Conservation (phyloP, 2,888 invertebrate species). For the Prenolepis imparis region DNA sequence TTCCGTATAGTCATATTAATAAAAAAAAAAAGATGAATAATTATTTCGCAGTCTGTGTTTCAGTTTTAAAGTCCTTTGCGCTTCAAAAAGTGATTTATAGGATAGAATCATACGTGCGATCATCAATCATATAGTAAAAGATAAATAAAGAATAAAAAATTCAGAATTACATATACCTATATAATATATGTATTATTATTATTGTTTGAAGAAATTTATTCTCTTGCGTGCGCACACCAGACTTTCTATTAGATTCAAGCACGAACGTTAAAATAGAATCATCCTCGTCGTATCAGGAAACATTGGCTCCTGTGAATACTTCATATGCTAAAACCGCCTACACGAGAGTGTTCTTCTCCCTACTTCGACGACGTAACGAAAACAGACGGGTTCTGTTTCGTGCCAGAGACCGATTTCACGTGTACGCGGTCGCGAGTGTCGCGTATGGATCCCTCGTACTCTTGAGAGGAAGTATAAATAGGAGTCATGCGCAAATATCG, state of each 20-base stretch:
- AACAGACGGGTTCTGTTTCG: conserved; percentile 36
- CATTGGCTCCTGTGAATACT: conserved; percentile 38
- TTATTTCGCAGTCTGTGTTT: not conserved
- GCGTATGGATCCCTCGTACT: conserved; percentile 26
- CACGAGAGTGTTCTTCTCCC: not conserved
- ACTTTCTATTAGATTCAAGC: conserved; percentile 51
- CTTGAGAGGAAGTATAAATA: conserved; percentile 67
- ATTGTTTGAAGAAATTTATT: not conserved
- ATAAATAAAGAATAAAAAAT: not conserved
- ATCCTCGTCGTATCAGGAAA: conserved; percentile 16
- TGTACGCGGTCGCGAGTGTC: conserved; percentile 50
- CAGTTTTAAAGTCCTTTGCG: not conserved
- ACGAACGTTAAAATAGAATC: conserved; percentile 63
- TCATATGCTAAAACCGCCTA: not conserved
- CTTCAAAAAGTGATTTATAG: not conserved
- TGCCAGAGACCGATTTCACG: conserved; percentile 52
- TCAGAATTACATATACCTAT: not conserved
- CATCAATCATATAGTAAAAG: not conserved
- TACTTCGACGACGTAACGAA: conserved; percentile 25
- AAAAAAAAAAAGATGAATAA: not conserved
- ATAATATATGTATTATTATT: no score
- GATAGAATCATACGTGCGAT: not conserved
- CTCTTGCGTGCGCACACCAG: not conserved
- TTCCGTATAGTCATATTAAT: conserved; percentile 10
- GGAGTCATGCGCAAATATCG: conserved; percentile 66